phyloP scores from a whole-genome alignment of 2,113 vertebrate species.

The Rallus limicola region DNA sequence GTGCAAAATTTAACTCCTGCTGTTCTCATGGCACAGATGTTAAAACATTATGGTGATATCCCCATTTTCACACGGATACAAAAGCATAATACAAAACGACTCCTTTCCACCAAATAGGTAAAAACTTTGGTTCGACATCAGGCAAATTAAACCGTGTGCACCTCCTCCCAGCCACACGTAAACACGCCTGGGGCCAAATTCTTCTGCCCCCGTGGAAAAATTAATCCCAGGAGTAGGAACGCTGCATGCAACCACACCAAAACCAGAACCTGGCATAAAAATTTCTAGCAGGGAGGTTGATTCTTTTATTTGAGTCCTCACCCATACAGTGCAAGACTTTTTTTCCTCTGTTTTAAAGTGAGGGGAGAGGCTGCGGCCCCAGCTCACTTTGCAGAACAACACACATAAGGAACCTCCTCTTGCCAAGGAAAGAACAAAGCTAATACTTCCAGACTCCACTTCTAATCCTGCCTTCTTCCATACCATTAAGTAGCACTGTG shows the following conservation, averaged over 20 bases:
- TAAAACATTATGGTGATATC: background rate
- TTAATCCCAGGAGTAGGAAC: background rate
- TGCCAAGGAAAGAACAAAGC: background rate
- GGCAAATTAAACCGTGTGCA: background rate
- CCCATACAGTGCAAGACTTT: background rate
- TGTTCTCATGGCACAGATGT: background rate
- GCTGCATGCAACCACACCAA: background rate
- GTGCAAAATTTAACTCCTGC: background rate
- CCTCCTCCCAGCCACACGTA: background rate
- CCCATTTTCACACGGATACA: background rate
- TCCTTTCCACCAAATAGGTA: rapidly evolving
- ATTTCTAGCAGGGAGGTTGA: rapidly evolving
- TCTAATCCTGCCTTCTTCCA: background rate
- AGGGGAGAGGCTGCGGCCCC: rapidly evolving
- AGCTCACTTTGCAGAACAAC: background rate
- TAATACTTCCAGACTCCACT: background rate
- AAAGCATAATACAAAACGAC: slow-evolving; percentile 23
- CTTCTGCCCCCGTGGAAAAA: background rate
- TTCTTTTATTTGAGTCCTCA: background rate
- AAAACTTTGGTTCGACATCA: background rate
- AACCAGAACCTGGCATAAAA: background rate
- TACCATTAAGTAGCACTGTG: background rate
- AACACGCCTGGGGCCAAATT: rapidly evolving
- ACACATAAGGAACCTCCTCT: rapidly evolving
- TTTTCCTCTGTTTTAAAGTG: rapidly evolving